phyloP scores from a whole-genome alignment of 2,113 vertebrate species.

The Oostethus manadensis region DNA sequence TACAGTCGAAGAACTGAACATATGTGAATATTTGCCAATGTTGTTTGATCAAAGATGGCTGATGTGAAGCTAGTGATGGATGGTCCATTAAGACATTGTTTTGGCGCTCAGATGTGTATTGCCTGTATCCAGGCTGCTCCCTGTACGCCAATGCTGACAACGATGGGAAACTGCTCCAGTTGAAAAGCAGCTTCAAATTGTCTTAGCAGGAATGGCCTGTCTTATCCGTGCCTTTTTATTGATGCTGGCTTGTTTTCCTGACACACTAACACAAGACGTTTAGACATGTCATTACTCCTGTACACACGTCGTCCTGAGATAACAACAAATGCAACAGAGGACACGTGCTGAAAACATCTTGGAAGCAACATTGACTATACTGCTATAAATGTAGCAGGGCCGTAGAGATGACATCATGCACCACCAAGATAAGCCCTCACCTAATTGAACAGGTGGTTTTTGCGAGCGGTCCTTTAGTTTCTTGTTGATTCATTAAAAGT shows the following conservation, averaged over 20 bases:
- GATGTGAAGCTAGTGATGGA: slow-evolving; percentile 9
- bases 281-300: not conserved
- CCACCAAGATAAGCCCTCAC: slow-evolving; percentile 18
- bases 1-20: slow-evolving; percentile 1
- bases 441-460: slow-evolving; percentile 22
- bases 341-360: slow-evolving; percentile 24
- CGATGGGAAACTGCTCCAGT: not conserved
- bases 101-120: not conserved
- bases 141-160: not conserved
- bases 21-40: slow-evolving; percentile 1
- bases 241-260: not conserved
- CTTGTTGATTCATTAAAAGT: slow-evolving; percentile 11
- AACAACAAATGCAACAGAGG: not conserved
- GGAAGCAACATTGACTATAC: slow-evolving; percentile 12
- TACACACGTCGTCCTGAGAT: too few relatives aligned
- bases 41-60: slow-evolving; percentile 10
- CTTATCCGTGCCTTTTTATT: not conserved
- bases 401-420: slow-evolving; percentile 31
- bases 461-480: slow-evolving; percentile 3
- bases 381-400: too few relatives aligned
- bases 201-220: not conserved
- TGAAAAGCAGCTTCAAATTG: not conserved
- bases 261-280: not conserved
- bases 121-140: not conserved
- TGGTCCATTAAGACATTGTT: slow-evolving; percentile 6